Conservation (phyloP, 2,888 invertebrate species). For the Drosophila mettleri region DNA sequence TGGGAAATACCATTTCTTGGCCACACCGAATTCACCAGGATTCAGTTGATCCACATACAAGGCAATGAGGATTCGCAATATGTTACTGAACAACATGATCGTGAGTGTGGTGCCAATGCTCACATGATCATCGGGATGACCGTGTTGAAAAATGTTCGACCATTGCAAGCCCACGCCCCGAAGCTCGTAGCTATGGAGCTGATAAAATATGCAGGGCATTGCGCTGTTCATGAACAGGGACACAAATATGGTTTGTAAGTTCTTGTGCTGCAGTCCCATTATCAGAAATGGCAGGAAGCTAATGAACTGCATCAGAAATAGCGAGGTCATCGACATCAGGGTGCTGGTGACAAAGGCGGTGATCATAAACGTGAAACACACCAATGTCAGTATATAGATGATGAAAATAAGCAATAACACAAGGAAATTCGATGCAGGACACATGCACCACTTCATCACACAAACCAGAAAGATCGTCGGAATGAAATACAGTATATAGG, state of each 20-base stretch:
- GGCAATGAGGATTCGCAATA: conserved; percentile 88
- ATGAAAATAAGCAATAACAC: conserved; percentile 88
- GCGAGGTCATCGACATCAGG: conserved; percentile 90
- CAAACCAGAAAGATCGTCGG: conserved; percentile 23
- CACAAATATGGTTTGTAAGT: background rate
- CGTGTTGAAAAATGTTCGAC: conserved; percentile 86
- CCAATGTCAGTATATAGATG: conserved; percentile 89
- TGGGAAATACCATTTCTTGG: conserved; percentile 92
- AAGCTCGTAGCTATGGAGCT: conserved; percentile 29
- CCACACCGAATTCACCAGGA: conserved; percentile 93
- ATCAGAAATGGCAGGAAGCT: conserved; percentile 88
- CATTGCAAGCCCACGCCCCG: conserved; percentile 86
- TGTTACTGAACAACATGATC: conserved; percentile 85
- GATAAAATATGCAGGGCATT: conserved; percentile 29
- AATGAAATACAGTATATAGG: conserved; percentile 26
- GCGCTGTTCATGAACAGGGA: conserved; percentile 51
- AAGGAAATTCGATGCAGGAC: background rate
- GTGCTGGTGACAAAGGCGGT: conserved; percentile 92
- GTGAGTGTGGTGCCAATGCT: conserved; percentile 89
- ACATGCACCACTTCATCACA: conserved; percentile 38
- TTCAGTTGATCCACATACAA: conserved; percentile 93
- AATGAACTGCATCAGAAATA: conserved; percentile 90
- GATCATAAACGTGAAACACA: conserved; percentile 91
- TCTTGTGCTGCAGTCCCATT: background rate
- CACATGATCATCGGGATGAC: conserved; percentile 88